These are phyloP conservation scores for Enteromius unitaeniatus DNA, from an alignment of 2,797 vertebrate species.

Conservation along the genomic window DNA sequence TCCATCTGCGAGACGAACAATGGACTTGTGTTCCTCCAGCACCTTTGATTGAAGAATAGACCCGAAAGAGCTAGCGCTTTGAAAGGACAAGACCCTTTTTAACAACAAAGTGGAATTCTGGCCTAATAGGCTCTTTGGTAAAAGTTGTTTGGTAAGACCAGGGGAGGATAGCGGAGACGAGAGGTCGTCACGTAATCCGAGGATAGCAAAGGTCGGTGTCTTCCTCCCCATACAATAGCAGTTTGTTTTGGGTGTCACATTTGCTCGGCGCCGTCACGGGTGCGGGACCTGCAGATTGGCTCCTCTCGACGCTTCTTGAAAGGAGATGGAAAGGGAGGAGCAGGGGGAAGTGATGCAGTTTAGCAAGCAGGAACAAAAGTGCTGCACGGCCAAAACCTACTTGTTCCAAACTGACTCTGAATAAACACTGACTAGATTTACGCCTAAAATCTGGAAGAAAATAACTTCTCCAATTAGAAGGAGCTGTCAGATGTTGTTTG, in stretches of 20 bases:
- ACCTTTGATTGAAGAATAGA: conserved; percentile 91
- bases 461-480: conserved; percentile 61
- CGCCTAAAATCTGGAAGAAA: conserved; percentile 59
- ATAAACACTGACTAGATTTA: conserved; percentile 67
- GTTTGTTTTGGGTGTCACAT: conserved; percentile 82
- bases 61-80: conserved; percentile 82
- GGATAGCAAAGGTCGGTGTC: conserved; percentile 86
- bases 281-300: conserved; percentile 77
- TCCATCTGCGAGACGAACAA: conserved; percentile 96
- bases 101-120: conserved; percentile 92
- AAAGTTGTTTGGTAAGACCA: conserved; percentile 86
- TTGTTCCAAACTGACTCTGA: conserved; percentile 63
- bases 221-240: conserved; percentile 78
- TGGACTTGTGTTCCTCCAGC: conserved; percentile 94
- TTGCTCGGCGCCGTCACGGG: conserved; percentile 75
- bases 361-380: conserved; percentile 63
- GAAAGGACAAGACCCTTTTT: conserved; percentile 93
- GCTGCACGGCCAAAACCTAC: conserved; percentile 58
- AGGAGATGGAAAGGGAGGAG: conserved; percentile 16
- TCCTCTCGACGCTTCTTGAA: conserved; percentile 74
- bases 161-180: conserved; percentile 84
- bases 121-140: conserved; percentile 88
- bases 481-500: conserved; percentile 62
- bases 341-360: conserved; percentile 18
- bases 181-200: conserved; percentile 88